phyloP scores from a whole-genome alignment of 2,888 invertebrate species.

The Caenorhabditis parvicauda region DNA sequence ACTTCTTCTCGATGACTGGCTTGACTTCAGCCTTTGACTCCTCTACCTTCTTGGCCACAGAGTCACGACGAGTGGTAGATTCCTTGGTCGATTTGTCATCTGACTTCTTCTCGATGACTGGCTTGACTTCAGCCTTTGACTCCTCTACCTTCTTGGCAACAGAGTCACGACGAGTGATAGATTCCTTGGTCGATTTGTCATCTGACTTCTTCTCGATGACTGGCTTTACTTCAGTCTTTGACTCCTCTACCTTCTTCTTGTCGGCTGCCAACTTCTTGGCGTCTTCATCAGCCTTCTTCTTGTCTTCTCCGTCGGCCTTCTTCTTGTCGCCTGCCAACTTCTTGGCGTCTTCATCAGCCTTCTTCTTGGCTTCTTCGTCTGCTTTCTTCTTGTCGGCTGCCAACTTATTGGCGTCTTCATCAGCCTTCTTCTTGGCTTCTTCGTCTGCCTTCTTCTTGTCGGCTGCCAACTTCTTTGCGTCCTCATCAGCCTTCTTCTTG shows the following conservation, averaged over 20 bases:
- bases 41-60: slow-evolving; percentile 7
- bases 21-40: slow-evolving; percentile 11
- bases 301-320: slow-evolving; percentile 20
- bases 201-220: not conserved
- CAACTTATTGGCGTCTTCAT: too few relatives aligned
- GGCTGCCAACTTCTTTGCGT: not conserved
- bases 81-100: too few relatives aligned
- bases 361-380: slow-evolving; percentile 5
- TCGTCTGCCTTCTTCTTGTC: not conserved
- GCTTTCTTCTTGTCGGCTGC: slow-evolving; percentile 2
- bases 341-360: slow-evolving; percentile 3
- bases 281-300: slow-evolving; percentile 12
- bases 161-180: too few relatives aligned
- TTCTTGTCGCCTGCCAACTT: slow-evolving; percentile 28
- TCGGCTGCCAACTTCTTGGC: slow-evolving; percentile 18
- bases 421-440: slow-evolving; percentile 3
- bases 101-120: slow-evolving; percentile 18
- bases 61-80: too few relatives aligned
- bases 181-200: too few relatives aligned
- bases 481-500: slow-evolving; percentile 3
- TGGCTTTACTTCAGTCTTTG: slow-evolving; percentile 7
- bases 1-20: slow-evolving; percentile 4
- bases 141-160: slow-evolving; percentile 14
- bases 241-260: slow-evolving; percentile 24
- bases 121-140: slow-evolving; percentile 16